Evolutionary conservation across 2,888 invertebrate species (phyloP), one percentile per base, ranked within the genome.

Genomic region (Trimorus sp.): DNA sequence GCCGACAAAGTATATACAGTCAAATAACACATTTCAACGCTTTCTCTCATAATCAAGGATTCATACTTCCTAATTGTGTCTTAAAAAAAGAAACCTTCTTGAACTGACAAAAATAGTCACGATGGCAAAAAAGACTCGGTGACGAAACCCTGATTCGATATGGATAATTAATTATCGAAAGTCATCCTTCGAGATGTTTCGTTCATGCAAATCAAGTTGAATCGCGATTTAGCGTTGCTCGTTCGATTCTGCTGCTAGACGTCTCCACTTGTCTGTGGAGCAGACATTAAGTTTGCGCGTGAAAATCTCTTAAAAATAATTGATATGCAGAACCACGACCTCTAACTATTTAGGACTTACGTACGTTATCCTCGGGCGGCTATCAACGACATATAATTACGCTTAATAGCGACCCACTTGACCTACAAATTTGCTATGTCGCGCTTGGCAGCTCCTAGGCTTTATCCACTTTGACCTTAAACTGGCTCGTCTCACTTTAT

Each of bases 391-490:
- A 69, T 60, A 75, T 82, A 84, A 85, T 85, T 84, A 85, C 81
- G 79, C 83, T 85, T 86, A 85, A 85, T 83, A 82, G 80, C 80
- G 62, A 73, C 74, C 76, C 79, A 84, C 82, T 85, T 82, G 79
- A 84, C 83, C 82, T 63, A 76, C 62, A 85, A 86, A 85, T 84
- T 85, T 78, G 68, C 83, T 59, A 82, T 85, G 85, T 85, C 84
- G 76, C 85, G 78, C 86, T 86, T 76, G 84, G 86, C 86, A 86
- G 84, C 86, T 85, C 86, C 86, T 83, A 82, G 76, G 83, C 78
- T 83, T 68, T 71, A 73, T 78, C 60, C 58, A 63, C 56, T 81
- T 59, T 68, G 69, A 71, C 63, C 75, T 58, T 51, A 54, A 38
- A 71, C 68, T 81, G 49, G 48, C 75, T 68, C 65, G 38, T 70